Conservation (phyloP, 2,888 invertebrate species). For the Ormyrus labotus region DNA sequence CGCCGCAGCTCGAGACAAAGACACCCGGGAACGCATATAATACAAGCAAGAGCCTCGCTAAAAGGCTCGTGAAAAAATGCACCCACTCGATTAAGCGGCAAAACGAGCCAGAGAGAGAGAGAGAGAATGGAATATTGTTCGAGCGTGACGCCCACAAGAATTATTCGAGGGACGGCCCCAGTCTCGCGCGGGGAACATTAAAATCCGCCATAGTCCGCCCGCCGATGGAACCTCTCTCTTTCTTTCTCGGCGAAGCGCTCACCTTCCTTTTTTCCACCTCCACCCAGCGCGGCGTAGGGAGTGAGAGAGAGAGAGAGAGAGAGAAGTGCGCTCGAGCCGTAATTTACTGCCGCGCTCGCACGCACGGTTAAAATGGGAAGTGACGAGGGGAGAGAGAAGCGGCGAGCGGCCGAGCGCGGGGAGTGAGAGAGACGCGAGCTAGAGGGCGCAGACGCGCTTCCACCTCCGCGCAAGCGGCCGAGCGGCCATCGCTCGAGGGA, state of each 20-base stretch:
- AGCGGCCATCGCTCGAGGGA: conserved; percentile 72
- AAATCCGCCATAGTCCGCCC: conserved; percentile 31
- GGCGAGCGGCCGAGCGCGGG: conserved; percentile 33
- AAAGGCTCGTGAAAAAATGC: neutral
- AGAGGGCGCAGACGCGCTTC: conserved; percentile 71
- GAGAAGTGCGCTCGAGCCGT: neutral
- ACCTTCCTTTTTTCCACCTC: conserved; percentile 29
- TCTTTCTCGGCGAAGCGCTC: neutral
- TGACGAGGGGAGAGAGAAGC: conserved; percentile 40
- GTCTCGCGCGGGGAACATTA: conserved; percentile 13
- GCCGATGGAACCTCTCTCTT: conserved; percentile 6
- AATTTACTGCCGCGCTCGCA: conserved; percentile 28
- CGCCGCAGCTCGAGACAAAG: conserved; percentile 27
- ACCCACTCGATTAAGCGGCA: neutral
- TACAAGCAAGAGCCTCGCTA: neutral
- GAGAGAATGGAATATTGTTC: conserved; percentile 47
- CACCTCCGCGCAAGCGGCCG: conserved; percentile 69
- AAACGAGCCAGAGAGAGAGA: conserved; percentile 18
- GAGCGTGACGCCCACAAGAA: conserved; percentile 60
- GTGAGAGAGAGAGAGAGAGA: conserved; percentile 16
- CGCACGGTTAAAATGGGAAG: conserved; percentile 20
- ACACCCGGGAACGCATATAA: neutral
- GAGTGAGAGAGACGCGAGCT: conserved; percentile 62
- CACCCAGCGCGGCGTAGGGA: neutral
- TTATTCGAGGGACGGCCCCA: conserved; percentile 43